Percentiles rank a stretch among this genome's conserved stretches.
phyloP scores from a whole-genome alignment of 2,888 invertebrate genomes.

The Platycheirus rosarum region DNA sequence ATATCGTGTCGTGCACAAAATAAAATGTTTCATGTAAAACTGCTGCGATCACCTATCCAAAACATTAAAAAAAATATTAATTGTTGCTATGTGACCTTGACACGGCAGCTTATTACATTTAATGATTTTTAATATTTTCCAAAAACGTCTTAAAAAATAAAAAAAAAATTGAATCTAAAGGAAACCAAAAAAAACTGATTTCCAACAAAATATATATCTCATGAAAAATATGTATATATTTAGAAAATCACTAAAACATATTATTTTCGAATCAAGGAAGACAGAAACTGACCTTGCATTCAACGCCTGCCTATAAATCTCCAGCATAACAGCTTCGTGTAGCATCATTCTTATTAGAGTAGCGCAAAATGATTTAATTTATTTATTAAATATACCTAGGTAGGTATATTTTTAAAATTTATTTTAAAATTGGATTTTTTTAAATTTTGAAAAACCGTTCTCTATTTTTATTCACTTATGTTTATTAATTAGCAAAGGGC shows the following conservation, averaged over 20 bases:
- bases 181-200: too few species aligned
- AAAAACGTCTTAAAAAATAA: too few species aligned
- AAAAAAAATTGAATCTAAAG: too few species aligned
- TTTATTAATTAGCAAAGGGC: slow-evolving; percentile 17
- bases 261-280: slow-evolving; percentile 15
- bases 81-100: too few species aligned
- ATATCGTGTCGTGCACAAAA: too few species aligned
- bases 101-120: slow-evolving; percentile 2
- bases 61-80: too few species aligned
- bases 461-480: slow-evolving; percentile 22
- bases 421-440: slow-evolving; percentile 25
- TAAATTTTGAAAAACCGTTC: slow-evolving; percentile 10
- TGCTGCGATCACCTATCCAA: too few species aligned
- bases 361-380: slow-evolving; percentile 59
- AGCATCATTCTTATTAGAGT: slow-evolving; percentile 81
- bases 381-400: too few species aligned
- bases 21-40: too few species aligned
- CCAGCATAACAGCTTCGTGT: slow-evolving; percentile 83
- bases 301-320: slow-evolving; percentile 83
- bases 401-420: neutral
- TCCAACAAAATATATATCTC: too few species aligned
- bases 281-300: slow-evolving; percentile 81
- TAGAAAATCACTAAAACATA: slow-evolving; percentile 9
- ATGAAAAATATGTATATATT: too few species aligned
- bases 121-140: neutral